Percentiles rank a stretch among this genome's conserved stretches.
phyloP scores from a whole-genome alignment of 2,113 vertebrate genomes.

The Okapia johnstoni region DNA sequence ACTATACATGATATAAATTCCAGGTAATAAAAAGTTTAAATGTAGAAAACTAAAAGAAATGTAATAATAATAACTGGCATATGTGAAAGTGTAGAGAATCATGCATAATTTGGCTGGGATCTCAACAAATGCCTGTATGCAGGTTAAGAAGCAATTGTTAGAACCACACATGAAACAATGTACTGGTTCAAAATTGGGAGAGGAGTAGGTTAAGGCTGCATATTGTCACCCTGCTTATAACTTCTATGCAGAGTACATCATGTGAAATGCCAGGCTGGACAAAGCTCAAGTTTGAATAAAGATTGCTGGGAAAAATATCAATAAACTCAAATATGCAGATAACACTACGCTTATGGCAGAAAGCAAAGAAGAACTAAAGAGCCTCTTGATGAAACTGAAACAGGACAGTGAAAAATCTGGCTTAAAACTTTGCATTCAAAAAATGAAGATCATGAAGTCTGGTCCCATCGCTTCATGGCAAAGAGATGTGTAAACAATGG shows the following conservation, averaged over 20 bases:
- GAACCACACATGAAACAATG: background rate
- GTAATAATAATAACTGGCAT: background rate
- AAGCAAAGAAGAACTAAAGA: background rate
- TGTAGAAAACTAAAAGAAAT: background rate
- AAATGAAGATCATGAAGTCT: background rate
- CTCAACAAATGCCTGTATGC: background rate
- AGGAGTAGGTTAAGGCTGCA: background rate
- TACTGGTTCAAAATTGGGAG: background rate
- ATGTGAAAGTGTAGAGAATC: background rate
- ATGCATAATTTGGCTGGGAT: background rate
- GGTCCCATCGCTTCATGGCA: background rate
- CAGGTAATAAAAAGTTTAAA: background rate
- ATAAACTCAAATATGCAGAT: background rate
- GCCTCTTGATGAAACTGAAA: background rate
- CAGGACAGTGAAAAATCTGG: background rate
- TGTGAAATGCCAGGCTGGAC: background rate
- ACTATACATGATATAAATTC: background rate
- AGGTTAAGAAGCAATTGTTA: background rate
- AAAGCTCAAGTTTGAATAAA: background rate
- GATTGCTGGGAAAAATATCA: background rate
- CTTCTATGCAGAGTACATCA: background rate
- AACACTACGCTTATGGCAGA: background rate
- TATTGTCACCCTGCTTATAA: background rate
- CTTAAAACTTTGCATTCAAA: background rate
- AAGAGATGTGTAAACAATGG: background rate